phyloP scores from a whole-genome alignment of 2,113 vertebrate species.

The Crotalus tigris region DNA sequence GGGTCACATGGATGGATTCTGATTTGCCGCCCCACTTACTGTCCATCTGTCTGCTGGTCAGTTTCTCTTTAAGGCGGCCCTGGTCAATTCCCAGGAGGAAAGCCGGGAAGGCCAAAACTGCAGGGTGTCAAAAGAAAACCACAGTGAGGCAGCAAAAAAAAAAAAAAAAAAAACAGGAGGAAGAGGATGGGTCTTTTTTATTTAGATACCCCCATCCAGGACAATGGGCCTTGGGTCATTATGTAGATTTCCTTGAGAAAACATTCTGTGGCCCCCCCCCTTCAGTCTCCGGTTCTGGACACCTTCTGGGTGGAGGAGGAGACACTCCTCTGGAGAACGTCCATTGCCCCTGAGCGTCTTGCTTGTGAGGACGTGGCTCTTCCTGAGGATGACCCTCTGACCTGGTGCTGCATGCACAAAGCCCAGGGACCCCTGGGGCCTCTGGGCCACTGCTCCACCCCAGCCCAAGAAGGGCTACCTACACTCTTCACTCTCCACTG shows the following conservation, averaged over 20 bases:
- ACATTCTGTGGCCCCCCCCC: neutral
- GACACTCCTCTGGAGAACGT: neutral
- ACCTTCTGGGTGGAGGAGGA: no score
- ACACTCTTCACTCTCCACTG: slow-evolving; percentile 97
- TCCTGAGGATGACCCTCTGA: neutral
- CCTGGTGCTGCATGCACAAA: neutral
- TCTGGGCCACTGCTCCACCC: neutral
- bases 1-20: slow-evolving; percentile 91
- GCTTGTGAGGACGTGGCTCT: neutral
- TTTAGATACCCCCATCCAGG: neutral
- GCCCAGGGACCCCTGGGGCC: neutral
- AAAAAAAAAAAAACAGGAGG: neutral
- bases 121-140: slow-evolving; percentile 14
- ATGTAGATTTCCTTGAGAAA: no score
- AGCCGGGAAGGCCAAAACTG: slow-evolving; percentile 94
- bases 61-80: slow-evolving; percentile 88
- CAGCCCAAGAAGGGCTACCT: slow-evolving; percentile 58
- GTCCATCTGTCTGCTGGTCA: slow-evolving; percentile 98
- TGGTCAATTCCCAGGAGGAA: slow-evolving; percentile 95
- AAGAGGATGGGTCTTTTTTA: no score
- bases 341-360: neutral
- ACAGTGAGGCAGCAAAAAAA: neutral
- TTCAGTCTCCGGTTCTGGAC: neutral
- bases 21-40: slow-evolving; percentile 94
- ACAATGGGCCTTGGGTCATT: no score